Conservation (phyloP, 2,113 vertebrate genomes). For the Anthoscopus minutus region DNA sequence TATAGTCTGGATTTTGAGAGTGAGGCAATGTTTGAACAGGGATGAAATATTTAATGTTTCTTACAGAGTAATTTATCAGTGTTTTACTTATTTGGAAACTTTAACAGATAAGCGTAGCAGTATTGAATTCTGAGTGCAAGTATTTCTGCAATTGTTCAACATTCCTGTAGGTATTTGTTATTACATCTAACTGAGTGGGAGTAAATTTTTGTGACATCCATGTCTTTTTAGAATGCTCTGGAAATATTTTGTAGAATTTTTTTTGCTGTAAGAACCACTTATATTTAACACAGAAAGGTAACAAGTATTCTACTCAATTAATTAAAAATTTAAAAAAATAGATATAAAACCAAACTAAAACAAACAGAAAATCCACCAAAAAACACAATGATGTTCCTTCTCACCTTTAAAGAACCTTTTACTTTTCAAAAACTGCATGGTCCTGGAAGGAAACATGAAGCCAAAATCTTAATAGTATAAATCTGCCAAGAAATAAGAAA, state of each 20-base stretch:
- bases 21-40: background rate
- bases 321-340: background rate
- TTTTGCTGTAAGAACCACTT: background rate
- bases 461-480: background rate
- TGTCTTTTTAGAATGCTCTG: background rate
- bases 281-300: background rate
- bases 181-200: background rate
- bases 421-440: background rate
- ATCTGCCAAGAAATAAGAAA: background rate
- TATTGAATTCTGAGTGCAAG: background rate
- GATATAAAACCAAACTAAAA: too few species aligned
- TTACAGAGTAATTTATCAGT: background rate
- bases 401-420: background rate
- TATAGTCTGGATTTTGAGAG: background rate
- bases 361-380: too few species aligned
- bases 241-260: background rate
- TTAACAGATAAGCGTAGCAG: background rate
- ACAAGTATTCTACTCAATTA: background rate
- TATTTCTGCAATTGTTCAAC: background rate
- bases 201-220: background rate
- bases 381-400: background rate
- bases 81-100: background rate
- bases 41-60: background rate
- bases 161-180: background rate
- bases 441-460: background rate